Evolutionary conservation across 2,797 vertebrate genomes (phyloP), one percentile per base, ranked within the genome.

Genomic region (Hydrocynus forskahlii): DNA sequence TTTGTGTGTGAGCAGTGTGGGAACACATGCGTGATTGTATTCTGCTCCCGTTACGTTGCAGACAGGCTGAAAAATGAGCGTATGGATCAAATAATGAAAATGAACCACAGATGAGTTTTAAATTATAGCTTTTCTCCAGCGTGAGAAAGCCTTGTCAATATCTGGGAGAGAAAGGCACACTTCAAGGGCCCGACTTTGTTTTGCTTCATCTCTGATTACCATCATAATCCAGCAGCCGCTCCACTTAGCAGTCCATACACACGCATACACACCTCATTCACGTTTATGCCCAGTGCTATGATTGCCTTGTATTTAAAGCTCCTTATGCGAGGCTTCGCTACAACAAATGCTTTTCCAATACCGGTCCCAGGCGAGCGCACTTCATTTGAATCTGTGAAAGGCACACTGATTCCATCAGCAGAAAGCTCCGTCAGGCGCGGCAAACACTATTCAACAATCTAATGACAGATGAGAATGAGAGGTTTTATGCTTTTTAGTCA

Each of bases 321-420:
- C 89, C 89, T 93, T 93, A 92, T 91, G 90, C 91, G 89, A 92
- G 91, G 55, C 89, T 92, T 91, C 89, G 92, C 91, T 92, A 93
- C 91, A 90, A 91, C 93, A 93, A 93, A 94, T 91, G 92, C 91
- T 94, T 95, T 94, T 94, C 93, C 93, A 94, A 94, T 94, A 95
- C 91, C 93, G 92, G 93, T 95, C 93, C 93, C 92, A 92, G 92
- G 90, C 89, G 90, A 94, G 92, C 92, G 88, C 92, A 91, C 91
- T 93, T 95, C 93, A 94, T 95, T 94, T 94, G 93, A 95, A 94
- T 94, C 88, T 91, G 90, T 93, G 92, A 94, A 95, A 94, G 89
- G 90, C 89, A 85, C 92, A 94, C 93, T 94, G 90, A 94, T 93
- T 94, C 93, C 94, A 95, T 95, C 94, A 94, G 92, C 92, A 94